Base-by-base conservation (phyloP, 2,113 vertebrate species). In the Phocoena phocoena region DNA sequence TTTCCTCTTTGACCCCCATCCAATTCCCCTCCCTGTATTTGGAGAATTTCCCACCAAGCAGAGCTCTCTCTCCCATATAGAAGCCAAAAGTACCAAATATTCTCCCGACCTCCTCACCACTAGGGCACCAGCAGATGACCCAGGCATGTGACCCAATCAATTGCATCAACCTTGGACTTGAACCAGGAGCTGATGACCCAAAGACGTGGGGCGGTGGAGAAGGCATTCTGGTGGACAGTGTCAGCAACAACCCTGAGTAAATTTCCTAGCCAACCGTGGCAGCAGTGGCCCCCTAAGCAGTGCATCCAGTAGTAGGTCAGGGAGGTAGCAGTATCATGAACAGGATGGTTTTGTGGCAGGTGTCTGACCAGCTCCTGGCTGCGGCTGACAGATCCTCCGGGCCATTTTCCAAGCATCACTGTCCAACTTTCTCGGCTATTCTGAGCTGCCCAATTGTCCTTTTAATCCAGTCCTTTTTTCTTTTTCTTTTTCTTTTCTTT, bases 41-140 rank as follows among this genome's bases (percentile, higher is more conserved):
- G 63, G 36, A 96, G 65, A 71, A 36, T 58, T 63, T 89, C 47
- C 50, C 86, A 71, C 36, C 20, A 91, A 85, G 33, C 4, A 86
- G 53, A 87, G 25, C 60, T 38, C 38, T 83, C 25, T 18, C n/a
- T n/a, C 31, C 62, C 13, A 28, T 81, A 47, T 8, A 20, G 31
- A 96, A 88, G 68, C 20, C 44, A 21, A 76, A 92, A 77, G 23
- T 41, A 73, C 5, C 50, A 44, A 83, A 31, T n/a, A 15, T 14
- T 94, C 90, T 85, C n/a, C 47, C 28, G 0, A 68, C 14, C 18
- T 36, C 50, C 25, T 82, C 20, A 33, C 2, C 6, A 2, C 36
- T 47, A 44, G 41, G 73, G 18, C 36, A 79, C 31, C 44, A 53
- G 73, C 25, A 60, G 12, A 36, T 65, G 36, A 90, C 38, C 26